Evolutionary conservation across 2,888 invertebrate species (phyloP), one percentile per base, ranked within the genome.

Genomic region (Macropis europaea): DNA sequence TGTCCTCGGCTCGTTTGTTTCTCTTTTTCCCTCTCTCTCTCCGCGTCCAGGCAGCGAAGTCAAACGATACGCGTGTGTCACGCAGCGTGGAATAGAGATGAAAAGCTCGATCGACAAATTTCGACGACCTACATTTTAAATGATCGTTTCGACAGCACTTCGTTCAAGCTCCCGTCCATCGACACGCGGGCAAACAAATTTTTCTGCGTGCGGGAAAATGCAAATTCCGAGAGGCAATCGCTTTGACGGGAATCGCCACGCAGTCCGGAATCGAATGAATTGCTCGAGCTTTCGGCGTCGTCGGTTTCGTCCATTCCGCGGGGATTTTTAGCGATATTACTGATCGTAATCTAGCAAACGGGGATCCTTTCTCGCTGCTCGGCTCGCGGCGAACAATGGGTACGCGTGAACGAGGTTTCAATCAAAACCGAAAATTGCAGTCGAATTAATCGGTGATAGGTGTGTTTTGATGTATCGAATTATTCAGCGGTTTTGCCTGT

Each of bases 81-180:
- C 24, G 52, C 15, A 7, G 5, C 19, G 13, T 22, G 30, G 24
- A 40, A 53, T 22, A 2, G 11, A 42, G 53, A 42, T 53, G 19
- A 43, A 43, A 43, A 6, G 13, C n/a, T n/a, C 22, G 36, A 38
- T n/a, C 36, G 19, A 60, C 52, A 36, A 42, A 40, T 64, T 61
- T 54, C 59, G 36, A 48, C 47, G 48, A 73, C 47, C 68, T 40
- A 50, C 26, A 73, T 64, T 64, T 32, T 38, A n/a, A 24, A n/a
- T 3, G 15, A 26, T 30, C 26, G 26, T 19, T 47, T 26, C 32
- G 26, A 43, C 61, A 6, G 26, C 28, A n/a, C 17, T 60, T 28
- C 34, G 34, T 19, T 17, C 13, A 6, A 42, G 3, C 3, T 48
- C n/a, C 0, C 24, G n/a, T 26, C 1, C 5, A 11, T 7, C 13